These are phyloP conservation scores for Myiagra hebetior DNA, from an alignment of 2,113 vertebrate species.

Conservation along the genomic window DNA sequence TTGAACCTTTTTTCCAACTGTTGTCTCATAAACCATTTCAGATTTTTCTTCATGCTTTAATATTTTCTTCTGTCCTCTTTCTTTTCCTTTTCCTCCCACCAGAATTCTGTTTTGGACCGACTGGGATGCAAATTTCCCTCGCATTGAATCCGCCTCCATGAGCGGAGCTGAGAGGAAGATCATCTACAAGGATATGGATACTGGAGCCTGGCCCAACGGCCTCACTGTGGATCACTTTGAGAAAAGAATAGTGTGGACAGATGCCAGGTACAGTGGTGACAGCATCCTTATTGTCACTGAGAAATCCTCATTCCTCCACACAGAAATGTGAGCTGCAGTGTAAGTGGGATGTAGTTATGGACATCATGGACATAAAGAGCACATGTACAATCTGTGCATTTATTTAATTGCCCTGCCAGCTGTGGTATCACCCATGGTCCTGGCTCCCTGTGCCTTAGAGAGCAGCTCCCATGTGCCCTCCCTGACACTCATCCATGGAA, in stretches of 20 bases:
- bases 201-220: constrained; percentile 97
- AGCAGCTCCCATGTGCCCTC: neutral
- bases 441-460: neutral
- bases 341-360: too few relatives aligned
- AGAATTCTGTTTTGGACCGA: constrained; percentile 99
- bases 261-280: constrained; percentile 84
- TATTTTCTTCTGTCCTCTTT: neutral
- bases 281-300: neutral
- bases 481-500: neutral
- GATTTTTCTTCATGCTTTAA: neutral
- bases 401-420: neutral
- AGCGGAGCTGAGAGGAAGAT: constrained; percentile 90
- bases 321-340: neutral
- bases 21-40: neutral
- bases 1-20: neutral
- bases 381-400: neutral
- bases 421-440: neutral
- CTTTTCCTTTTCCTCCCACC: neutral
- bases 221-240: constrained; percentile 97
- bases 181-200: constrained; percentile 98
- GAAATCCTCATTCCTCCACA: neutral
- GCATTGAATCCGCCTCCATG: constrained; percentile 96
- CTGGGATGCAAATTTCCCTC: constrained; percentile 97
- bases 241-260: constrained; percentile 97
- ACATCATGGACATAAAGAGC: neutral